phyloP scores from a whole-genome alignment of 2,888 invertebrate genomes.

The Microctonus hyperodae region DNA sequence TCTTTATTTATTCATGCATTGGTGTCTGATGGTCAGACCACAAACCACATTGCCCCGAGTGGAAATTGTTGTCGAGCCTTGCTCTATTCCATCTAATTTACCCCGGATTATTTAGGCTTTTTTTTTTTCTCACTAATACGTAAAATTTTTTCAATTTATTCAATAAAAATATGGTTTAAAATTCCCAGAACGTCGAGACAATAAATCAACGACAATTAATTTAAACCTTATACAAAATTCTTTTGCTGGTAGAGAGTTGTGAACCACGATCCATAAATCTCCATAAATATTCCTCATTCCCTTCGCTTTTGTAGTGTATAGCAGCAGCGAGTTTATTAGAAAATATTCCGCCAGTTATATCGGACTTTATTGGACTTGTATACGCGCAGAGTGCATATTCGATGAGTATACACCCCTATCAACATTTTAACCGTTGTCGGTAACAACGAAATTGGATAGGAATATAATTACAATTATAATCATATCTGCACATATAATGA shows the following conservation, averaged over 20 bases:
- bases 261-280: conserved; percentile 38
- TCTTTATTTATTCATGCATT: conserved; percentile 47
- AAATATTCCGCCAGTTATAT: conserved; percentile 37
- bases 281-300: conserved; percentile 34
- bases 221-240: conserved; percentile 29
- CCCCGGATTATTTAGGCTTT: conserved; percentile 30
- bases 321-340: conserved; percentile 34
- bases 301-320: conserved; percentile 20
- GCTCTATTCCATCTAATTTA: conserved; percentile 1
- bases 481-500: background rate
- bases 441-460: background rate
- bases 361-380: conserved; percentile 21
- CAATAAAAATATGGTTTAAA: background rate
- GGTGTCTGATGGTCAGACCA: conserved; percentile 42
- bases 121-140: conserved; percentile 4
- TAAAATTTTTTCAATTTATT: conserved; percentile 12
- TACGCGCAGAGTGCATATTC: conserved; percentile 16
- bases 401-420: conserved; percentile 2
- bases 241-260: conserved; percentile 30
- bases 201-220: conserved; percentile 34
- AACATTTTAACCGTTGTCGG: background rate
- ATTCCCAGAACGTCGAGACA: conserved; percentile 14
- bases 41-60: conserved; percentile 43
- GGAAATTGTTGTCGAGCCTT: conserved; percentile 45
- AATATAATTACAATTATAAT: background rate